Conservation (phyloP, 2,113 vertebrate genomes). For the Crypturellus undulatus region DNA sequence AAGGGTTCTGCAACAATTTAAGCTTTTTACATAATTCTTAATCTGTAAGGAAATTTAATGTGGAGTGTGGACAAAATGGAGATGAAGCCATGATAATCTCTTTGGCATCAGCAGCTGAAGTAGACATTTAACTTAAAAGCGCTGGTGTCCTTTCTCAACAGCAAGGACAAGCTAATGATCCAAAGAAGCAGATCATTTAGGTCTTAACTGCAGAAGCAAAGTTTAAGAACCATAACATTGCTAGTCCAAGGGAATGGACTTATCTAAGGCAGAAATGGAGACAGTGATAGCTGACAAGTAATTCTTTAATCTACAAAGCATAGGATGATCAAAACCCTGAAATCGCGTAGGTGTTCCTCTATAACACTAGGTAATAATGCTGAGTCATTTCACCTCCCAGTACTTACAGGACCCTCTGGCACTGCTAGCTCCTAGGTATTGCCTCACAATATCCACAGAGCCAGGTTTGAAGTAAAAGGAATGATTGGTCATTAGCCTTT, state of each 20-base stretch:
- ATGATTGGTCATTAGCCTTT: neutral
- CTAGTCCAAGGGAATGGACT: neutral
- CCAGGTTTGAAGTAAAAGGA: neutral
- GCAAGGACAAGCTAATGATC: slow-evolving; percentile 60
- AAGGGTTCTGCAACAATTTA: neutral
- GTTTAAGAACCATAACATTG: slow-evolving; percentile 22
- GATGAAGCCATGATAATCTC: slow-evolving; percentile 12
- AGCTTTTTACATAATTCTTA: slow-evolving; percentile 17
- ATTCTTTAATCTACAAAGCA: neutral
- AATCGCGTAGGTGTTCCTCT: neutral
- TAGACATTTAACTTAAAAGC: neutral
- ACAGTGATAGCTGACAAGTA: neutral
- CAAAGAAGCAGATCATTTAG: slow-evolving; percentile 41
- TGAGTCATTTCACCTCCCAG: neutral
- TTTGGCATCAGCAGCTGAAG: slow-evolving; percentile 14
- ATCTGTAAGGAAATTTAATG: slow-evolving; percentile 29
- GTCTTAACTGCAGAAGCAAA: neutral
- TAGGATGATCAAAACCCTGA: neutral
- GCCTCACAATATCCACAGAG: neutral
- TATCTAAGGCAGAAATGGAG: neutral
- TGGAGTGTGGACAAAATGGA: neutral
- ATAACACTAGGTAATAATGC: neutral
- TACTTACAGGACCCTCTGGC: neutral
- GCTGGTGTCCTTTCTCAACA: slow-evolving; percentile 32
- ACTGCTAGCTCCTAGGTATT: neutral